Evolutionary conservation across 2,888 invertebrate genomes (phyloP), one percentile per base, ranked within the genome.

Genomic region (Caenorhabditis imperialis): DNA sequence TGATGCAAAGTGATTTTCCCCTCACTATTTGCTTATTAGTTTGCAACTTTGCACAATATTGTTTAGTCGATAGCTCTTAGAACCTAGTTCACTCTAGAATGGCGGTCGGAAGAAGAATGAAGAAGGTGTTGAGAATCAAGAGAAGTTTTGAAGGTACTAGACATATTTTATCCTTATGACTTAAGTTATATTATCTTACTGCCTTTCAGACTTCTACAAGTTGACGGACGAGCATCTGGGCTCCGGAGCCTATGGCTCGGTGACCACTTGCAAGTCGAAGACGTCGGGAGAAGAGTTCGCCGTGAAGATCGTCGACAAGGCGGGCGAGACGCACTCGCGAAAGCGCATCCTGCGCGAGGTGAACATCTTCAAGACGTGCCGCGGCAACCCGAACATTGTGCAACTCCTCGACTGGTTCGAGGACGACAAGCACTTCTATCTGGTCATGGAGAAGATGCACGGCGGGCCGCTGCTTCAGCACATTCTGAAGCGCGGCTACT

Each of bases 301-400:
- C 74, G 98, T 98, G 81, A 98, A 98, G 78, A 79, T 81, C 45
- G 84, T 86, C 47, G 76, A 79, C 65, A 85, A 85, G 69, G 75
- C 78, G 50, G 84, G 84, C 50, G 94, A 94, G 83, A 94, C 94
- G 81, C 95, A 96, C 91, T 94, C 94, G 88, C 92, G 97, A 85
- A 93, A 93, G 88, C 92, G 97, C 88, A 94, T 98, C 86, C 95
- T 97, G 91, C 94, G 96, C 86, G 98, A 98, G 90, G 96, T 98
- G 88, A 97, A 98, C 91, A 97, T 96, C 82, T 97, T 98, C 92
- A 95, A 96, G 91, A 94, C 96, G 90, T 98, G 97, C 91, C 94
- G 94, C 90, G 95, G 95, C 85, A 96, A 98, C 91, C 94, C 94
- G 77, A 95, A 97, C 90, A 96, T 99, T 90, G 94, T 98, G 89